Conservation (phyloP, 1,140 invertebrate species). For the Phymorhynchus buccinoides region DNA sequence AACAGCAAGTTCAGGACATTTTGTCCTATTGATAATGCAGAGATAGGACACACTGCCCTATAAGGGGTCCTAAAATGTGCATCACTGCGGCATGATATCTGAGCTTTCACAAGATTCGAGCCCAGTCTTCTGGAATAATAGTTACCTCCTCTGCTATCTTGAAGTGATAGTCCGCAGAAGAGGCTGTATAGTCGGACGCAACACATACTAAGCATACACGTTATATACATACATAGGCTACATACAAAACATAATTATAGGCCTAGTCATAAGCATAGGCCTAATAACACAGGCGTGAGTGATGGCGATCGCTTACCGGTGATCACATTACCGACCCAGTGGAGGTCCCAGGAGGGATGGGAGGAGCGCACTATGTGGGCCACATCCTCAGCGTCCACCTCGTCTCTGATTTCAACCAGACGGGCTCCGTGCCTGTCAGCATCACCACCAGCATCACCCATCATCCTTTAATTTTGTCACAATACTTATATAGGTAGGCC, state of each 20-base stretch:
- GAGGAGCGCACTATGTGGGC: neutral
- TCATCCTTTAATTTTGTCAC: neutral
- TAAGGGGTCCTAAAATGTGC: no score
- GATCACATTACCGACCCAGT: neutral
- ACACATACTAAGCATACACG: neutral
- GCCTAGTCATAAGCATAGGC: neutral
- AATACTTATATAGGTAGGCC: neutral
- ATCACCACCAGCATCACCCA: neutral
- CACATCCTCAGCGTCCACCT: constrained; percentile 5
- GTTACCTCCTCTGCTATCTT: no score
- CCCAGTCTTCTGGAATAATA: no score
- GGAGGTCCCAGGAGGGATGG: neutral
- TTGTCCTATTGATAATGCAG: no score
- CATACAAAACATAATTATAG: neutral
- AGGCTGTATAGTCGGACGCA: no score
- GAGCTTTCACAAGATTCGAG: no score
- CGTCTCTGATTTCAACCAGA: constrained; percentile 21
- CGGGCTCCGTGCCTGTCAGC: neutral
- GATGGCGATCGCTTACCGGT: neutral
- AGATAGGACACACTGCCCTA: no score
- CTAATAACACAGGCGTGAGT: neutral
- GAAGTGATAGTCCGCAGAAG: no score
- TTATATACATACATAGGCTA: neutral
- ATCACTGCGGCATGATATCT: no score
- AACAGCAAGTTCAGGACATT: no score